Evolutionary conservation across 2,113 vertebrate genomes (phyloP).

Genomic region (Panthera uncia): DNA sequence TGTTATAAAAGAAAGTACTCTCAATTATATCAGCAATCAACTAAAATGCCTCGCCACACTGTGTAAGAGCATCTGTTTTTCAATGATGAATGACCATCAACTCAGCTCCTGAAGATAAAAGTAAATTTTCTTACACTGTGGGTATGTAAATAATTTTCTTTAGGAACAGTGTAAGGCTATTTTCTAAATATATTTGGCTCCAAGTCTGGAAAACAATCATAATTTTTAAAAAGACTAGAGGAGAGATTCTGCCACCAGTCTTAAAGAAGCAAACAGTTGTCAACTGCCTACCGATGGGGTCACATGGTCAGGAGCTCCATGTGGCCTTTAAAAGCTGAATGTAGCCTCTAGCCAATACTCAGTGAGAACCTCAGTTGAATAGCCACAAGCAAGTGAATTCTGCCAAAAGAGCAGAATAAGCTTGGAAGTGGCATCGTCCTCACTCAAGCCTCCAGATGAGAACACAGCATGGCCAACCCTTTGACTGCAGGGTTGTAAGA

Average conservation of each 20-base stretch:
- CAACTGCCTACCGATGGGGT: background rate
- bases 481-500: background rate
- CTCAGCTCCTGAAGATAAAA: background rate
- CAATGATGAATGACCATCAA: background rate
- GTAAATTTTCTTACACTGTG: background rate
- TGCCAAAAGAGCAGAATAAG: background rate
- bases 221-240: background rate
- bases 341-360: background rate
- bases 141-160: conserved; percentile 4
- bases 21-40: background rate
- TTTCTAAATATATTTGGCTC: conserved; percentile 46
- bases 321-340: background rate
- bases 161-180: background rate
- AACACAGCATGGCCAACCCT: background rate
- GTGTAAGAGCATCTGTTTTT: background rate
- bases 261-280: background rate
- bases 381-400: background rate
- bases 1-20: background rate
- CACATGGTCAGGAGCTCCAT: background rate
- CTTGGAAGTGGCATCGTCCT: background rate
- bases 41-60: background rate
- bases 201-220: conserved; percentile 18
- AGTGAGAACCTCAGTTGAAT: background rate
- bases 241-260: background rate
- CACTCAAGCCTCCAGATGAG: background rate